These are phyloP conservation scores for Zosterops pallidus DNA, from an alignment of 2,113 vertebrate genomes.

Conservation along the genomic window DNA sequence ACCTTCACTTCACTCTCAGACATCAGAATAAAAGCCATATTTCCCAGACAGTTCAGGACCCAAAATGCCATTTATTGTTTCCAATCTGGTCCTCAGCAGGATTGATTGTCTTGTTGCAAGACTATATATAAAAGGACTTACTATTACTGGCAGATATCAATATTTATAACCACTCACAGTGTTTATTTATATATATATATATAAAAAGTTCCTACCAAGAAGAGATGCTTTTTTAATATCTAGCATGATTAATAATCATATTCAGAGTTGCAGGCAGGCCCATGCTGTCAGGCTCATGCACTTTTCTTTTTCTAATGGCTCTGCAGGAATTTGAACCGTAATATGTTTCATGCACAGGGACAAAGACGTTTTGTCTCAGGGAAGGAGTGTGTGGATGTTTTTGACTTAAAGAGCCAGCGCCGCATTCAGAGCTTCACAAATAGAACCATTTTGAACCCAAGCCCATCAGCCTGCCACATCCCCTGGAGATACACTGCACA, in stretches of 20 bases:
- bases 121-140: background rate
- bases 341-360: slow-evolving; percentile 42
- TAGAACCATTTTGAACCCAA: background rate
- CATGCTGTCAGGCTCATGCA: slow-evolving; percentile 27
- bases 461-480: background rate
- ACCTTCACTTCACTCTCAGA: background rate
- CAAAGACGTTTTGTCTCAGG: slow-evolving; percentile 62
- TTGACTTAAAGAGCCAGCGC: slow-evolving; percentile 45
- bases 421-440: background rate
- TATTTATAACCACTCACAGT: slow-evolving; percentile 38
- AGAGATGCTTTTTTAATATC: slow-evolving; percentile 38
- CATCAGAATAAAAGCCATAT: background rate
- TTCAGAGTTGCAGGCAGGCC: slow-evolving; percentile 16
- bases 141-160: slow-evolving; percentile 49
- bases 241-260: slow-evolving; percentile 43
- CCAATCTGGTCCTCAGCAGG: background rate
- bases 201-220: background rate
- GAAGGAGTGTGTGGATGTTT: slow-evolving; percentile 27
- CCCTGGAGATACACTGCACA: background rate
- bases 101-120: background rate
- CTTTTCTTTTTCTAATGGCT: slow-evolving; percentile 56
- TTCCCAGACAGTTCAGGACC: background rate
- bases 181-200: slow-evolving; percentile 31
- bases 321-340: slow-evolving; percentile 49
- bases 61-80: background rate